Conservation (phyloP, 2,797 vertebrate genomes). For the Argyrosomus regius region DNA sequence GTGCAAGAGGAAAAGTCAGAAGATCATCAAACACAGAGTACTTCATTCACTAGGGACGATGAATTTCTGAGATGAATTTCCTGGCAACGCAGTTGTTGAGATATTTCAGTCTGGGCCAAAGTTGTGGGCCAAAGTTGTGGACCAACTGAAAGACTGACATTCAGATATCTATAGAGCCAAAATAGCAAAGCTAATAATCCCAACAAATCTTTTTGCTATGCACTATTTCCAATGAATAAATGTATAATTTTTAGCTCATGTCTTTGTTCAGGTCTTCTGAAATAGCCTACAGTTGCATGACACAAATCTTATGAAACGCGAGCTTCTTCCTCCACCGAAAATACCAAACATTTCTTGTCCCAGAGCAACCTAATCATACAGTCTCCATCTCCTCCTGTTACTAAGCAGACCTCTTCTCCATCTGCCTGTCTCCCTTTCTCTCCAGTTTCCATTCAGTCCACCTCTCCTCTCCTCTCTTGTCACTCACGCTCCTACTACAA, state of each 20-base stretch:
- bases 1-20: no score
- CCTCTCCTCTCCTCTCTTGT: conserved; percentile 70
- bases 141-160: background rate
- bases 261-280: conserved; percentile 30
- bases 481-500: conserved; percentile 79
- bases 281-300: conserved; percentile 32
- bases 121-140: background rate
- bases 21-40: no score
- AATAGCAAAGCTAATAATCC: background rate
- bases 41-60: no score
- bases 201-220: background rate
- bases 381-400: conserved; percentile 58
- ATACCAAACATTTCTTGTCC: conserved; percentile 38
- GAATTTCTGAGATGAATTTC: background rate
- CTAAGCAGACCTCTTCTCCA: conserved; percentile 60
- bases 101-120: background rate
- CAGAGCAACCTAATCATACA: conserved; percentile 58
- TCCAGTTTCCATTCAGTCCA: conserved; percentile 66
- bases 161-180: background rate
- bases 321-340: conserved; percentile 38
- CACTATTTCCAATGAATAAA: background rate
- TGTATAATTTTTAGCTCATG: conserved; percentile 3
- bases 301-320: conserved; percentile 19
- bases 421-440: conserved; percentile 64
- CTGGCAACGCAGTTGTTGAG: background rate